Base-by-base conservation (phyloP, 2,113 vertebrate species). In the Hippocampus comes region DNA sequence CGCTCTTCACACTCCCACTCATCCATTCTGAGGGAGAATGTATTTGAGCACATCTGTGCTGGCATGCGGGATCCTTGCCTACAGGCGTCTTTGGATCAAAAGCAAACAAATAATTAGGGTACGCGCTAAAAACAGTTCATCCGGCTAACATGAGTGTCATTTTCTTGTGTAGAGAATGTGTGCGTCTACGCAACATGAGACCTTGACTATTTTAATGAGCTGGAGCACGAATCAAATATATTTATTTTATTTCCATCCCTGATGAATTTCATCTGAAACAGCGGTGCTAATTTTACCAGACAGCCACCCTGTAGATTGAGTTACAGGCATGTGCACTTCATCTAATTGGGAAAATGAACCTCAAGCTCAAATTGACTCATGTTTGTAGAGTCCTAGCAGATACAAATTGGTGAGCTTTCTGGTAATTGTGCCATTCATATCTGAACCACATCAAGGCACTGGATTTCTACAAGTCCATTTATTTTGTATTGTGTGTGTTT, bases 61-160 rank as follows among this genome's bases (percentile, higher is more conserved):
- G 67, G 82, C 67, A 48, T 49, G 56, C 14, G 23, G 34, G n/a
- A 72, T 70, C 73, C 70, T 76, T 17, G 0, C 80, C 82, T 23
- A 57, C 67, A 66, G 80, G 77, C 68, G 73, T 81, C 79, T 80
- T 79, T 67, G 38, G 75, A 75, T 71, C 80, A 71, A 84, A 83
- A 86, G 83, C 68, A 82, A 83, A 79, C 76, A 79, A 81, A 84
- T 82, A 84, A 84, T 84, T 81, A 86, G 57, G 27, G 43, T 75
- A 11, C 9, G 14, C 49, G 38, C 25, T 25, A 74, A 84, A 75
- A 48, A 66, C 34, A 17, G 21, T 75, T 78, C 38, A 74, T 80
- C 74, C 70, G 74, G 72, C 76, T 64, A 49, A 55, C 70, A 79
- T 59, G 59, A 41, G 55, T 70, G 68, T 2, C 10, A 20, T 56